These are phyloP conservation scores for Hoplias malabaricus DNA, from an alignment of 2,113 vertebrate species.

Conservation along the genomic window DNA sequence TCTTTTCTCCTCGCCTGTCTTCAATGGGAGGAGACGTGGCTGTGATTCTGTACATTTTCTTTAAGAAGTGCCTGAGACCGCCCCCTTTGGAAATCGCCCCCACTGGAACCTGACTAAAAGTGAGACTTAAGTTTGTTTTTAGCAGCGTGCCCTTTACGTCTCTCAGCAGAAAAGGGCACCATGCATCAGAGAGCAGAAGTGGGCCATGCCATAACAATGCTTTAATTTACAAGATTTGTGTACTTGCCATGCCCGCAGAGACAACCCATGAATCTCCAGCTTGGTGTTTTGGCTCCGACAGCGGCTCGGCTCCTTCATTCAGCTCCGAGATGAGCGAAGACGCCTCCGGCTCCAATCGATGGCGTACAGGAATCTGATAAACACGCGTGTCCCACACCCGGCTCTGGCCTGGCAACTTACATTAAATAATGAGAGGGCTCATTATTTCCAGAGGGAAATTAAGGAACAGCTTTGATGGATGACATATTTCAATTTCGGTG, in stretches of 20 bases:
- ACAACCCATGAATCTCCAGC: constrained; percentile 61
- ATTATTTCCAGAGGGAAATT: constrained; percentile 66
- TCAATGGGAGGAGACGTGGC: neutral
- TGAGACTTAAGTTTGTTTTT: constrained; percentile 52
- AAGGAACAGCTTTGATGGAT: constrained; percentile 65
- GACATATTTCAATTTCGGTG: constrained; percentile 43
- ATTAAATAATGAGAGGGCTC: constrained; percentile 51
- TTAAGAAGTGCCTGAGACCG: neutral
- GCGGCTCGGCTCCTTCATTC: constrained; percentile 3
- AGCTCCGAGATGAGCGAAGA: constrained; percentile 37
- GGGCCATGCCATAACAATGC: constrained; percentile 59
- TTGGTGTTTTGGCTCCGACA: constrained; percentile 16
- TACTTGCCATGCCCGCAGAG: constrained; percentile 50
- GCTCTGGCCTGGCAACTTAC: constrained; percentile 39
- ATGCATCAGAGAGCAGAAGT: constrained; percentile 48
- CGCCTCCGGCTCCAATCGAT: constrained; percentile 50
- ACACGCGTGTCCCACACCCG: constrained; percentile 26
- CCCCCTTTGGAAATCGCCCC: constrained; percentile 5
- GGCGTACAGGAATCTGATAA: constrained; percentile 48
- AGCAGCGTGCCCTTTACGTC: constrained; percentile 59
- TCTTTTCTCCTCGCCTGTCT: neutral
- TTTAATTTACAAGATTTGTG: constrained; percentile 69
- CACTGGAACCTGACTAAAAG: constrained; percentile 32
- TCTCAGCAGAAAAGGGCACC: constrained; percentile 54
- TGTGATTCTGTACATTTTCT: neutral